Evolutionary conservation across 2,888 invertebrate species (phyloP).

Genomic region (Diaphora mendica): DNA sequence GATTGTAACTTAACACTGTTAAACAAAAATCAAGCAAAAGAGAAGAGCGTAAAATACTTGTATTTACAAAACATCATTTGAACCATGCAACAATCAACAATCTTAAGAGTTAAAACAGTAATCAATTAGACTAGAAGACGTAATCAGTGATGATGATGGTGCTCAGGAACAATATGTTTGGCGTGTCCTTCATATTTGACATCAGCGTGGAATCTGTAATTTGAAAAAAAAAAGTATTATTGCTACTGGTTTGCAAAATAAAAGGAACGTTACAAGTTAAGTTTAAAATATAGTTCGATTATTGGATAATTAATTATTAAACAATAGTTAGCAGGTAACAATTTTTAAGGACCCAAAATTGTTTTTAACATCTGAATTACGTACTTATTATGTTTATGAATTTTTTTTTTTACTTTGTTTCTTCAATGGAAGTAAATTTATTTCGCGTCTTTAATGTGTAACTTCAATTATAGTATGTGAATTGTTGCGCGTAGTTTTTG

Average conservation of each 20-base stretch:
- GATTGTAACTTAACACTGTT: too few relatives aligned
- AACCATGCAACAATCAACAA: constrained; percentile 16
- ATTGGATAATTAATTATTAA: too few relatives aligned
- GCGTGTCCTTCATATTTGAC: constrained; percentile 48
- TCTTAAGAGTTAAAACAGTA: constrained; percentile 4
- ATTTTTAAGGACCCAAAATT: too few relatives aligned
- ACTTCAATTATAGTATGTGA: neutral
- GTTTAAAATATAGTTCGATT: too few relatives aligned
- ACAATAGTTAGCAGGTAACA: too few relatives aligned
- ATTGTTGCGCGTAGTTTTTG: too few relatives aligned
- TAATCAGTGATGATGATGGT: constrained; percentile 23
- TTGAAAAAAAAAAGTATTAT: neutral
- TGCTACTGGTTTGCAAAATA: too few relatives aligned
- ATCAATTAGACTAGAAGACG: neutral
- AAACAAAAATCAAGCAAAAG: too few relatives aligned
- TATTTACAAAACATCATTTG: constrained; percentile 1
- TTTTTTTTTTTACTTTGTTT: neutral
- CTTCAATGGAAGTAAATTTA: neutral
- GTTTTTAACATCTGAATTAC: too few relatives aligned
- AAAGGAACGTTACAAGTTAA: too few relatives aligned
- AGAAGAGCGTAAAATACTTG: neutral
- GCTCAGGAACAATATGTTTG: constrained; percentile 34
- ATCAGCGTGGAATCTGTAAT: constrained; percentile 33
- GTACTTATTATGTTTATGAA: too few relatives aligned
- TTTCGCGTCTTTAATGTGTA: neutral